Base-by-base conservation (phyloP, 53 echinoderm and acorn worm species). In the Paracentrotus lividus region DNA sequence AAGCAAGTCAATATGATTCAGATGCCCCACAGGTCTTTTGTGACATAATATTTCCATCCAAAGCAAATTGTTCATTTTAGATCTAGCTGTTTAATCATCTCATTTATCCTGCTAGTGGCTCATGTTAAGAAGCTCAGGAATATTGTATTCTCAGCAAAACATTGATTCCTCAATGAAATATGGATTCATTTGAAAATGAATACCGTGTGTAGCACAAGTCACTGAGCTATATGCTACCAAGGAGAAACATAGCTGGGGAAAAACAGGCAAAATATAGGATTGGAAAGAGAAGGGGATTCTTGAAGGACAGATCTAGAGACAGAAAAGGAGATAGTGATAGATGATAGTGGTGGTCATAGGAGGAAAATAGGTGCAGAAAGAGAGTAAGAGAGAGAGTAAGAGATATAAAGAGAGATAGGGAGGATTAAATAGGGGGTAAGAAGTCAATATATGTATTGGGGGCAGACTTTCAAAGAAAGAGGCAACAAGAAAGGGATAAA, bases 121-220 rank as follows among this genome's bases (percentile, higher is more conserved):
- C n/a, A n/a, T n/a, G n/a, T n/a, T n/a, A 14, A 34, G 0, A 13
- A 3, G 20, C 34, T 20, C 2, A 15, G 72, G 72, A 38, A 69
- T 36, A 36, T 4, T 33, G 33, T n/a, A 59, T 64, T 64, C 31
- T 31, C 64, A 64, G n/a, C 31, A 5, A 64, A 64, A 64, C 31
- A 76, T 76, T 15, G 20, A 76, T 18, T 76, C 45, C 24, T 16
- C n/a, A n/a, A n/a, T 45, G 47, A 44, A 47, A 81, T 81, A 81
- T 81, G 81, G 45, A 81, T 45, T 8, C n/a, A 81, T 20, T n/a
- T 81, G 81, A 26, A 45, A 45, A 81, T 47, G 44, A 81, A 81
- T 81, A 21, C n/a, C 44, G 24, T 42, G 16, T 44, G 15, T 0
- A 81, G 45, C 5, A 24, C 26, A 26, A 18, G 45, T 81, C 81